phyloP scores from a whole-genome alignment of 1,140 invertebrate genomes.

The Pentalonia nigronervosa region DNA sequence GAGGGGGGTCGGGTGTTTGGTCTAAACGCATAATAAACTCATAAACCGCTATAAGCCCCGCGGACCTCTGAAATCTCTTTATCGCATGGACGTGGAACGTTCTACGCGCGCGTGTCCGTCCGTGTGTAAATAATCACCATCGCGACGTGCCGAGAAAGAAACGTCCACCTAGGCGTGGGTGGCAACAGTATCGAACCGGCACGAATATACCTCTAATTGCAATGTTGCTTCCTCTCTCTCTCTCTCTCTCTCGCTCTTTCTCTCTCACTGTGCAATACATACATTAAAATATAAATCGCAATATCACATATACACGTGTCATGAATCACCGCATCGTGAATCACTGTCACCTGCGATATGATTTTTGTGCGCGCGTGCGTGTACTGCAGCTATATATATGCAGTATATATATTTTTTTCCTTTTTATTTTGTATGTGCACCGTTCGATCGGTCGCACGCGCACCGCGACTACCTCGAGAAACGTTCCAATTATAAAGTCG shows the following conservation, averaged over 20 bases:
- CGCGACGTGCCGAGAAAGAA: not conserved
- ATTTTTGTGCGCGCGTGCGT: not conserved
- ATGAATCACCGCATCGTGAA: not conserved
- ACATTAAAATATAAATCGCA: not conserved
- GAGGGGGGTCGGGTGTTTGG: not conserved
- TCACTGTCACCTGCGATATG: not conserved
- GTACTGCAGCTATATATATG: not conserved
- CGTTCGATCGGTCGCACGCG: not conserved
- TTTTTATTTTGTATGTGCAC: not conserved
- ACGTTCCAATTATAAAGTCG: not conserved
- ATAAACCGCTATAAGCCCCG: conserved; percentile 39
- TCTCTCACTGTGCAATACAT: too few relatives aligned
- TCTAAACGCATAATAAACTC: conserved; percentile 53
- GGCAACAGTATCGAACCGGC: not conserved
- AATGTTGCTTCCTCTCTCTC: not conserved
- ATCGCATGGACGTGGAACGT: not conserved
- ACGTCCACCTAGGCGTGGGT: not conserved
- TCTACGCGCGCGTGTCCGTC: not conserved
- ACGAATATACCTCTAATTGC: not conserved
- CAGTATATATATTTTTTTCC: too few relatives aligned
- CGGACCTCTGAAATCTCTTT: conserved; percentile 50
- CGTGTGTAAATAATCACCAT: not conserved
- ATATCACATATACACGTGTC: not conserved
- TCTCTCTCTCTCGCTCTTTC: too few relatives aligned
- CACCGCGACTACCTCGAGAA: not conserved